Percentiles rank a stretch among this genome's conserved stretches.
Evolutionary conservation across 2,797 vertebrate genomes (phyloP).

Genomic region (Periparus ater): DNA sequence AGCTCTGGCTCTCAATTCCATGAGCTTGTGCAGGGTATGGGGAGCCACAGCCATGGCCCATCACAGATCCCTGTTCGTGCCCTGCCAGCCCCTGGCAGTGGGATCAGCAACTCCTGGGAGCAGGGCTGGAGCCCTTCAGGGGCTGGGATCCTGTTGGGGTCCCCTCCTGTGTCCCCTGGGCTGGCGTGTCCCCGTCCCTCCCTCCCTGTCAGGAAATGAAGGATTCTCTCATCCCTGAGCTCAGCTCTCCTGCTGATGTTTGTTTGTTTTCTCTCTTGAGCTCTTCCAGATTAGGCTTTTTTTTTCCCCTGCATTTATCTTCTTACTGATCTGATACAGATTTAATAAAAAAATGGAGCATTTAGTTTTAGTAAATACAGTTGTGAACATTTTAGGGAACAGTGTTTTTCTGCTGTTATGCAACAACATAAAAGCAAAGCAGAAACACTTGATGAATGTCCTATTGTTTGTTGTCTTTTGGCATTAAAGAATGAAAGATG

Average conservation of each 20-base stretch:
- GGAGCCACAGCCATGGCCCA: not conserved
- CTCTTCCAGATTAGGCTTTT: not conserved
- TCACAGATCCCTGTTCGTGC: fast-evolving
- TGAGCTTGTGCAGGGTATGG: not conserved
- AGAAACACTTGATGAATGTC: not conserved
- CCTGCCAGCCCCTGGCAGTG: not conserved
- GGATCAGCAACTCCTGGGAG: fast-evolving
- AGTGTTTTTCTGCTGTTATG: not conserved
- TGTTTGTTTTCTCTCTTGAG: not conserved
- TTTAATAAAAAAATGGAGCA: not conserved
- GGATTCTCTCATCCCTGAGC: not conserved
- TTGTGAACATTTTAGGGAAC: not conserved
- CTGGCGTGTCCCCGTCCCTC: not conserved
- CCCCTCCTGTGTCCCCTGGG: not conserved
- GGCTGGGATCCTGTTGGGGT: not conserved
- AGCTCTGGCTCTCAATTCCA: not conserved
- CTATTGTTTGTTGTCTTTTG: conserved; percentile 33
- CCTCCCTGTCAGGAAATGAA: not conserved
- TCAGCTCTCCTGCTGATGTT: not conserved
- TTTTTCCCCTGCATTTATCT: not conserved
- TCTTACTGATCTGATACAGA: not conserved
- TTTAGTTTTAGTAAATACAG: not conserved
- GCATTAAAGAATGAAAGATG: not conserved
- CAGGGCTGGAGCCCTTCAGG: not conserved
- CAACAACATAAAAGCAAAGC: not conserved